Evolutionary conservation across 2,113 vertebrate species (phyloP).

Genomic region (Ellobius talpinus): DNA sequence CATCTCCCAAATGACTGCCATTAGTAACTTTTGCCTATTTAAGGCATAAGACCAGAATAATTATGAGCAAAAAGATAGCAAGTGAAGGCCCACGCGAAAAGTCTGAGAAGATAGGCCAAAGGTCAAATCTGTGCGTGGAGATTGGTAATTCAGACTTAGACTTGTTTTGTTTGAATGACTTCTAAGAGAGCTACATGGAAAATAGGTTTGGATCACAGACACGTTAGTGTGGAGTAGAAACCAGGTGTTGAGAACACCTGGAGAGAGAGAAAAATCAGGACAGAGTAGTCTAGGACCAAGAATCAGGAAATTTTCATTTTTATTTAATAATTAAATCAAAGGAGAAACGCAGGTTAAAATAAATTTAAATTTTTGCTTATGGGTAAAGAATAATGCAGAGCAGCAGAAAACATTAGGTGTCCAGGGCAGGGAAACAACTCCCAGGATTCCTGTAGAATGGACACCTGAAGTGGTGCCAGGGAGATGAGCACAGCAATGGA

Average conservation of each 20-base stretch:
- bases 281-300: neutral
- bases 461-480: neutral
- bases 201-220: neutral
- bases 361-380: neutral
- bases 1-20: neutral
- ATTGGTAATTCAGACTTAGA: neutral
- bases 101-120: neutral
- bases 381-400: neutral
- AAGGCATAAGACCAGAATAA: neutral
- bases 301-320: slow-evolving; percentile 2
- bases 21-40: neutral
- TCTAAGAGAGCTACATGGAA: neutral
- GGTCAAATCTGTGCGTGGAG: neutral
- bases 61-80: neutral
- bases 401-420: neutral
- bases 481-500: neutral
- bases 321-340: slow-evolving; percentile 13
- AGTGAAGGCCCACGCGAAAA: neutral
- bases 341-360: neutral
- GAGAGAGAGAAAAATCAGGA: neutral
- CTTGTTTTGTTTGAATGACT: neutral
- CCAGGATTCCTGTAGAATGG: neutral
- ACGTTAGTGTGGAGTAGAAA: neutral
- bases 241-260: neutral
- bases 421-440: neutral